Evolutionary conservation across 2,888 invertebrate genomes (phyloP), one percentile per base, ranked within the genome.

Genomic region (Netelia virgata): DNA sequence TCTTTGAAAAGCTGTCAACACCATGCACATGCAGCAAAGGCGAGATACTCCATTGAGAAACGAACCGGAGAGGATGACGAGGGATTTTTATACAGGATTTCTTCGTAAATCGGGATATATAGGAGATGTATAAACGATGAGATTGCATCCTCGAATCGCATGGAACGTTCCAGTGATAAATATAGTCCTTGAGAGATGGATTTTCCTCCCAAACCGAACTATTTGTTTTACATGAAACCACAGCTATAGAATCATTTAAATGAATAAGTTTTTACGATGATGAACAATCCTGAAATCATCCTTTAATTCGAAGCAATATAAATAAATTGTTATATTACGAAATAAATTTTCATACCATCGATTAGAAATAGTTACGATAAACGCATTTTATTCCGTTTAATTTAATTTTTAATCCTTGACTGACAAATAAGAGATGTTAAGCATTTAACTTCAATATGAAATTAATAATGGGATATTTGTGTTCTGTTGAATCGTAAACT

Each of bases 1-100:
- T 43, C 57, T 20, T 69, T 18, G 47, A 69, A 70, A 63, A 69
- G 57, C 57, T 66, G n/a, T 23, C 68, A 76, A 23, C 28, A 41
- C 50, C 47, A 28, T 28, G 28, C 28, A 61, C 28, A 57, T 47
- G 28, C 59, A 50, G 59, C 14, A 3, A 43, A 59, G 20, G 55
- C 28, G 23, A 76, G 55, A 55, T n/a, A 55, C 23, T 41, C 61
- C 28, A 16, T 61, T 18, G 41, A 6, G 11, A 59, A 28, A 61
- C 28, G 70, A 50, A 55, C 43, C 14, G 11, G 3, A 47, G 47
- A 57, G 14, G 55, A 16, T 20, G 61, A 74, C 63, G 41, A 78
- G 16, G 20, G 55, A 72, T 43, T 57, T 72, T 64, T 43, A n/a
- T 57, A n/a, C 63, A 18, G 61, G 9, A 14, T 28, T 28, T 50